A percentile compares a stretch with the other conserved stretches of the same genome.
These are phyloP conservation scores for Rhopalosiphum maidis DNA, from an alignment of 1,140 invertebrate species.

Conservation along the genomic window DNA sequence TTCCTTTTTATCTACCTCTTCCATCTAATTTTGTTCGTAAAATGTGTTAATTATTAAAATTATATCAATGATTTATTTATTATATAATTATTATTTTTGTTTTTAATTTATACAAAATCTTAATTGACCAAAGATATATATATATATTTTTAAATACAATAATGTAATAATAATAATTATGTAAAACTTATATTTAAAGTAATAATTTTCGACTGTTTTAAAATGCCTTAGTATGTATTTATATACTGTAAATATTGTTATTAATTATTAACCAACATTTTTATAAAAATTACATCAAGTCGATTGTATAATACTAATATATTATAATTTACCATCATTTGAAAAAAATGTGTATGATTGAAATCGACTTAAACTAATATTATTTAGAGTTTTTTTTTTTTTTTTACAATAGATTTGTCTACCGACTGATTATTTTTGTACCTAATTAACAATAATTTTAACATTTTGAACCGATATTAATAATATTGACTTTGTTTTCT, in stretches of 20 bases:
- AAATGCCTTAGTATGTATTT: not conserved
- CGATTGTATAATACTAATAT: not conserved
- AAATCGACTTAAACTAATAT: slow-evolving; percentile 35
- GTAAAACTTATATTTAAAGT: not conserved
- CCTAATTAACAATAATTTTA: slow-evolving; percentile 29
- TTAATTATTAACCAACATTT: not conserved
- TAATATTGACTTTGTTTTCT: slow-evolving; percentile 14
- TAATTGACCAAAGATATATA: not conserved
- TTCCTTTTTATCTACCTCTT: slow-evolving; percentile 22
- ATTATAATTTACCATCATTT: not conserved
- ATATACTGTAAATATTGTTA: slow-evolving; percentile 15
- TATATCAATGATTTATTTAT: not conserved
- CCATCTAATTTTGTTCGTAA: not conserved
- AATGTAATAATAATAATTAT: not conserved
- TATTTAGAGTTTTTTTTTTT: not conserved
- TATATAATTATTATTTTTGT: not conserved
- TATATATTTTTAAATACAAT: not conserved
- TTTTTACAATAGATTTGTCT: slow-evolving; percentile 25
- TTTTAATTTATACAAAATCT: not conserved
- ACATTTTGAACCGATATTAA: not conserved
- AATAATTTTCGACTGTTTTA: not conserved
- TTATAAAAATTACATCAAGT: not conserved
- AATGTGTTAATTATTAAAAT: not conserved
- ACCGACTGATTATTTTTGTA: slow-evolving; percentile 45
- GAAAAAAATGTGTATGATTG: not conserved